These are phyloP conservation scores for Mastacembelus armatus DNA, from an alignment of 2,797 vertebrate genomes.

Conservation along the genomic window DNA sequence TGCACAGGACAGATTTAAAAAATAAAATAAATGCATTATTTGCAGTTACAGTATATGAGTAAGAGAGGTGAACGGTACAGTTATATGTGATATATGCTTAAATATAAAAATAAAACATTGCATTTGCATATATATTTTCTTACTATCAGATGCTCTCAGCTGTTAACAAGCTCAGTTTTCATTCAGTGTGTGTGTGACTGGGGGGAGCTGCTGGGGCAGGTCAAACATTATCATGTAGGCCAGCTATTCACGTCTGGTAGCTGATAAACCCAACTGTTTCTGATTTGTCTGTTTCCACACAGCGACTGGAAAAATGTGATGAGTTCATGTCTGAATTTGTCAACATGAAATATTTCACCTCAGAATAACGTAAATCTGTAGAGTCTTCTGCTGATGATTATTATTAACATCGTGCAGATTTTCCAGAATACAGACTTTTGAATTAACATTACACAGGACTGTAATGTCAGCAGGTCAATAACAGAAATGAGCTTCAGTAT, in stretches of 20 bases:
- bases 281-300: too few species aligned
- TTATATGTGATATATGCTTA: not conserved
- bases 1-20: too few species aligned
- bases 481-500: not conserved
- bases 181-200: conserved; percentile 32
- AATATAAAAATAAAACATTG: too few species aligned
- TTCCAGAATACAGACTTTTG: not conserved
- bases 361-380: too few species aligned
- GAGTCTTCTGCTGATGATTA: too few species aligned
- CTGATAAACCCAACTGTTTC: conserved; percentile 70
- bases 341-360: too few species aligned
- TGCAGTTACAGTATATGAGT: not conserved
- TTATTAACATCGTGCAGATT: too few species aligned
- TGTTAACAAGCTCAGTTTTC: conserved; percentile 31
- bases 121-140: too few species aligned
- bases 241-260: conserved; percentile 56
- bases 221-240: conserved; percentile 60
- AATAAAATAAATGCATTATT: not conserved
- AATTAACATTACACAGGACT: not conserved
- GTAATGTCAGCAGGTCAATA: not conserved
- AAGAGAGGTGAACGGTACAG: not conserved
- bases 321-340: too few species aligned
- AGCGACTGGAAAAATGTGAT: too few species aligned
- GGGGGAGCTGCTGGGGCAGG: conserved; percentile 53
- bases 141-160: conserved; percentile 1